These are phyloP conservation scores for Centropyge bicolor DNA, from an alignment of 2,797 vertebrate species.

Conservation along the genomic window DNA sequence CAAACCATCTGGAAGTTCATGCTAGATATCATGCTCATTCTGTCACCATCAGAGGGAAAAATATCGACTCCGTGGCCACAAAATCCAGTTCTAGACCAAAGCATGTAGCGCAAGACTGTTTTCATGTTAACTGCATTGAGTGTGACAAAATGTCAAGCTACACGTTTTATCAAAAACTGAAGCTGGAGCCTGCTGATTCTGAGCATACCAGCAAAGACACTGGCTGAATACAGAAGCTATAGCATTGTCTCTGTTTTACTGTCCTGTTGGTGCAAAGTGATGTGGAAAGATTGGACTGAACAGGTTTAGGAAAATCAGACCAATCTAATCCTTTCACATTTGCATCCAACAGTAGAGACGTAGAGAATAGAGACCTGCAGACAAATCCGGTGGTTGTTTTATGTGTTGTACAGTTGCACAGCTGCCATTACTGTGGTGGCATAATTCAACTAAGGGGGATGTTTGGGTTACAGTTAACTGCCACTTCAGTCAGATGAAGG, in stretches of 20 bases:
- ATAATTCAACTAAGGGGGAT: conserved; percentile 12
- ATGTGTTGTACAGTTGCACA: neutral
- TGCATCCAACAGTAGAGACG: conserved; percentile 42
- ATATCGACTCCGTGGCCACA: conserved; percentile 24
- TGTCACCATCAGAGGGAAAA: conserved; percentile 46
- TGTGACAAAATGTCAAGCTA: conserved; percentile 44
- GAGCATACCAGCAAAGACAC: conserved; percentile 27
- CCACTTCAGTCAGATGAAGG: neutral
- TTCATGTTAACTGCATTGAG: conserved; percentile 28
- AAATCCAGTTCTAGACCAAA: conserved; percentile 53
- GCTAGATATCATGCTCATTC: conserved; percentile 65
- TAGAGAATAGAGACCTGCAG: conserved; percentile 42
- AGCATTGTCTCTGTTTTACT: conserved; percentile 23
- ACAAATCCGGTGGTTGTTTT: conserved; percentile 28
- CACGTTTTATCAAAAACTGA: conserved; percentile 39
- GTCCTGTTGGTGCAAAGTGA: conserved; percentile 32
- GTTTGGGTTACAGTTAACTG: neutral
- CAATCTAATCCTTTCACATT: conserved; percentile 44
- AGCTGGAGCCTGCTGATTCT: conserved; percentile 38
- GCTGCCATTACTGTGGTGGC: neutral
- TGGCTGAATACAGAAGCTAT: conserved; percentile 23
- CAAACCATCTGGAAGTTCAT: conserved; percentile 46
- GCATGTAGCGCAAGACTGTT: conserved; percentile 20
- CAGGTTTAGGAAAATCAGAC: conserved; percentile 14
- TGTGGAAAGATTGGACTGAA: conserved; percentile 28